Conservation (phyloP, 1,140 invertebrate species). For the Doryteuthis pealeii region DNA sequence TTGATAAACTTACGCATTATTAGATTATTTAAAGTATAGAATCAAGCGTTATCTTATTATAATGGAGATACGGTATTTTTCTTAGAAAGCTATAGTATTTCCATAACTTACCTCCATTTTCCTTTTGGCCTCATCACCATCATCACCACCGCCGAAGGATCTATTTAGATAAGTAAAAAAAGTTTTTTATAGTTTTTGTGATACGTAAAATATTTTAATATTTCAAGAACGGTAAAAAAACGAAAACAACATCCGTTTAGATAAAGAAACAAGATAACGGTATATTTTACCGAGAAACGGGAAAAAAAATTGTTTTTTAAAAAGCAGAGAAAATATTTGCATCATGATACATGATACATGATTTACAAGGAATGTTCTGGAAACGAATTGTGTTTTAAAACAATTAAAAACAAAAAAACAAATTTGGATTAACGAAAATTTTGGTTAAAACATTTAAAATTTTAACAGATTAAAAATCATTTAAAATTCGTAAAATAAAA, state of each 20-base stretch:
- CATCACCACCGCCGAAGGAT: slow-evolving; percentile 23
- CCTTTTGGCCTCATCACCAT: slow-evolving; percentile 33
- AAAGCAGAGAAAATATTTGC: background rate
- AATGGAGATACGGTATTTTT: no score
- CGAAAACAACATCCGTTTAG: background rate
- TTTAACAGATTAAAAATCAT: no score
- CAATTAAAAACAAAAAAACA: no score
- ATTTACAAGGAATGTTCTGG: no score
- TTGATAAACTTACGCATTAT: no score
- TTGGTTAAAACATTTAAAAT: no score
- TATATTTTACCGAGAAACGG: background rate
- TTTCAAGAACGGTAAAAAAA: background rate
- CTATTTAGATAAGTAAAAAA: background rate
- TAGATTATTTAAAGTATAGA: no score
- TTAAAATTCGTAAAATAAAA: no score
- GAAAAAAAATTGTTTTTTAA: background rate
- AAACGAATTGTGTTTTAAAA: no score
- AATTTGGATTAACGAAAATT: no score
- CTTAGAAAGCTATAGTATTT: no score
- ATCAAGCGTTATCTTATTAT: background rate
- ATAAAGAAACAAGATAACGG: background rate
- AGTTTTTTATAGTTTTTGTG: background rate
- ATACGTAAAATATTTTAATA: background rate
- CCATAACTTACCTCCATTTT: slow-evolving; percentile 39
- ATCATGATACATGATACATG: background rate